Conservation (phyloP, 2,888 invertebrate species). For the Heliconius aoede region DNA sequence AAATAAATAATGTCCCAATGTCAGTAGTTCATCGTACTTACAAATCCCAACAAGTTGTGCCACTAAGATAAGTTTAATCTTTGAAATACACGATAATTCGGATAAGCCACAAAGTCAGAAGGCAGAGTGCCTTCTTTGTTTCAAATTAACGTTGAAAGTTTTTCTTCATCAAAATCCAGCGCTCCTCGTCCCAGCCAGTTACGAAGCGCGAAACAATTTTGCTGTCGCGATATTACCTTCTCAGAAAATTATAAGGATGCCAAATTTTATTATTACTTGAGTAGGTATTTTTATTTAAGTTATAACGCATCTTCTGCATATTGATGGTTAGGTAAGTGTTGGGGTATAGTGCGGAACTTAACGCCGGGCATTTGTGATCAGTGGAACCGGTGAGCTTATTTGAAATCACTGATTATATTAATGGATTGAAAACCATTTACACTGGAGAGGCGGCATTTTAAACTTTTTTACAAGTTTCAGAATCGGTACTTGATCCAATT, state of each 20-base stretch:
- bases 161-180: not conserved
- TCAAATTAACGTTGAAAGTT: slow-evolving; percentile 7
- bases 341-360: not conserved
- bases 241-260: not conserved
- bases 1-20: not conserved
- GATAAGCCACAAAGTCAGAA: not conserved
- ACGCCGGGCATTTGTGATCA: not conserved
- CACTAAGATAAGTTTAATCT: not conserved
- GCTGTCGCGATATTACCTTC: slow-evolving; percentile 7
- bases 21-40: not conserved
- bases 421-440: not conserved
- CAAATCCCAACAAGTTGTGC: not conserved
- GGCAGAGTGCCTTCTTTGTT: not conserved
- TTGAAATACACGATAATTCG: not conserved
- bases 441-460: not conserved
- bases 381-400: not conserved
- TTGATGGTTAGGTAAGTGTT: not conserved
- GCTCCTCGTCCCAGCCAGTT: not conserved
- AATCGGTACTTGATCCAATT: not conserved
- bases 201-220: slow-evolving; percentile 16
- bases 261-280: not conserved
- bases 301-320: not conserved
- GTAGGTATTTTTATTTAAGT: not conserved
- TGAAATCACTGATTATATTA: not conserved
- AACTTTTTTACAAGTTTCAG: not conserved